Evolutionary conservation across 2,888 invertebrate genomes (phyloP).

Genomic region (Patella pellucida): DNA sequence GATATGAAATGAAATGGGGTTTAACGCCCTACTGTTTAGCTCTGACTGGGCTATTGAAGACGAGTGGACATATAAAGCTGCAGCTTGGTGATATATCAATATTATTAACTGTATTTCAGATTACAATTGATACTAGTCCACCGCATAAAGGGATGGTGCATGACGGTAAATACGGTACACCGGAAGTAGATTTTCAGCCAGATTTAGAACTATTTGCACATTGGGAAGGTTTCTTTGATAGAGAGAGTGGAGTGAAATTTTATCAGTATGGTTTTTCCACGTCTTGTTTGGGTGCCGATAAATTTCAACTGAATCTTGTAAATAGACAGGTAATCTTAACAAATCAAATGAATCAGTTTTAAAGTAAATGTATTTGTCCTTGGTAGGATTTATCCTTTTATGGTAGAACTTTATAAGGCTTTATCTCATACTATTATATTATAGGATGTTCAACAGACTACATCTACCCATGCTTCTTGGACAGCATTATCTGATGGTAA

Average conservation of each 20-base stretch:
- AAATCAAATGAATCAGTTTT: no score
- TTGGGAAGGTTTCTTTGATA: slow-evolving; percentile 58
- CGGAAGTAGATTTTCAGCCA: slow-evolving; percentile 52
- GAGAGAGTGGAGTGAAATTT: slow-evolving; percentile 50
- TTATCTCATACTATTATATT: neutral
- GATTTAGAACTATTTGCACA: slow-evolving; percentile 36
- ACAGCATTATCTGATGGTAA: slow-evolving; percentile 35
- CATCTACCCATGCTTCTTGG: slow-evolving; percentile 31
- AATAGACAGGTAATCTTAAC: no score
- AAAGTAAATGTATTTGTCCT: no score
- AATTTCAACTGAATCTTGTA: neutral
- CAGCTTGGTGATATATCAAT: neutral
- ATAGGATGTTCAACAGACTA: slow-evolving; percentile 26
- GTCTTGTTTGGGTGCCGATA: slow-evolving; percentile 31
- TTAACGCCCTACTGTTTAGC: no score
- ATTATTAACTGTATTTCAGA: slow-evolving; percentile 33
- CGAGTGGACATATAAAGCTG: neutral
- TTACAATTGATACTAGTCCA: slow-evolving; percentile 52
- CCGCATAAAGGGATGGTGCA: slow-evolving; percentile 50
- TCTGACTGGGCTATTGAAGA: no score
- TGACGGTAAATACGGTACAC: slow-evolving; percentile 42
- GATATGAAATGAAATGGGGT: no score
- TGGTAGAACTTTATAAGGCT: no score
- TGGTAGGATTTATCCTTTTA: no score
- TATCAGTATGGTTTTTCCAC: slow-evolving; percentile 46